phyloP scores from a whole-genome alignment of 2,888 invertebrate genomes.

The Metalampra italica region DNA sequence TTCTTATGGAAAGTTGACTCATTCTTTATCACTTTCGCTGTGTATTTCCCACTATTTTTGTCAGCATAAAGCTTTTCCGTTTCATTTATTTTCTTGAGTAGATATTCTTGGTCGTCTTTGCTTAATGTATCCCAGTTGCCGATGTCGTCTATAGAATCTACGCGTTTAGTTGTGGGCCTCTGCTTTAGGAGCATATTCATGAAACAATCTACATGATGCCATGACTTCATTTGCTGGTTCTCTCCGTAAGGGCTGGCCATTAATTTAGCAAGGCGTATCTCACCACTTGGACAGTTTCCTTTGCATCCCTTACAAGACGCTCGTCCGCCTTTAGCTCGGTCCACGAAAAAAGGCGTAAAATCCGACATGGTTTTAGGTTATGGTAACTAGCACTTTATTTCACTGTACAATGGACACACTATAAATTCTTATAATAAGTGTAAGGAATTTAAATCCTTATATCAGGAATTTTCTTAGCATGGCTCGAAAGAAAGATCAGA shows the following conservation, averaged over 20 bases:
- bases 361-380: slow-evolving; percentile 30
- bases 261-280: slow-evolving; percentile 87
- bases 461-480: no score
- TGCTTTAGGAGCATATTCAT: slow-evolving; percentile 89
- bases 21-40: slow-evolving; percentile 58
- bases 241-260: slow-evolving; percentile 87
- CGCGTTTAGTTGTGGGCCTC: slow-evolving; percentile 87
- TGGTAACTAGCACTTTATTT: no score
- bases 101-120: slow-evolving; percentile 82
- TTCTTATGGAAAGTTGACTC: slow-evolving; percentile 28
- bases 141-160: slow-evolving; percentile 87
- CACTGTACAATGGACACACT: no score
- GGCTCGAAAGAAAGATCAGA: no score
- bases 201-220: slow-evolving; percentile 89
- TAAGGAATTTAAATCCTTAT: no score
- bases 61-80: slow-evolving; percentile 75
- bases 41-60: slow-evolving; percentile 71
- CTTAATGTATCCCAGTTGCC: slow-evolving; percentile 85
- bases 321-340: slow-evolving; percentile 88
- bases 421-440: no score
- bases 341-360: slow-evolving; percentile 80
- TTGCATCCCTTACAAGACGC: slow-evolving; percentile 94
- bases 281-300: slow-evolving; percentile 84
- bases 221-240: slow-evolving; percentile 88
- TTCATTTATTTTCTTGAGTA: slow-evolving; percentile 82